Evolutionary conservation across 2,113 vertebrate species (phyloP).

Genomic region (Shinisaurus crocodilurus): DNA sequence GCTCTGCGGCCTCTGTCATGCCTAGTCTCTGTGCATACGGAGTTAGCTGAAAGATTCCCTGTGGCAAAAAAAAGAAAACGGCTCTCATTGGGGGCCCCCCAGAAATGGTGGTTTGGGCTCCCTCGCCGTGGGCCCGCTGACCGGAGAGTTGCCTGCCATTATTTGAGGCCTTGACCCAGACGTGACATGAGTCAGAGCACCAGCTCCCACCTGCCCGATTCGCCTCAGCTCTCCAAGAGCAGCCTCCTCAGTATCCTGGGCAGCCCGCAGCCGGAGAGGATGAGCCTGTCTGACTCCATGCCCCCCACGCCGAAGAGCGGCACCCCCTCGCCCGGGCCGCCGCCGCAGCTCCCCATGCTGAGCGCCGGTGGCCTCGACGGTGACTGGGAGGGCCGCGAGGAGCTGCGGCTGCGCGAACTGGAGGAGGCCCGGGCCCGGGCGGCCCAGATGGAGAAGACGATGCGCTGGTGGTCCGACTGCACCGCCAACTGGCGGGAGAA

Average conservation of each 20-base stretch:
- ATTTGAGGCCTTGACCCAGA: no score
- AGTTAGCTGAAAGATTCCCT: not conserved
- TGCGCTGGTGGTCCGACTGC: constrained; percentile 99
- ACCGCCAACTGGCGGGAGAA: constrained; percentile 99
- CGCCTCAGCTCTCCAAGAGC: constrained; percentile 75
- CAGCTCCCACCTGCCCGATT: constrained; percentile 70
- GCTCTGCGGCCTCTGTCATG: not conserved
- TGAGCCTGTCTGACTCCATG: constrained; percentile 84
- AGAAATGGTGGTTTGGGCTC: fast-evolving
- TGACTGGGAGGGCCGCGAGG: constrained; percentile 96
- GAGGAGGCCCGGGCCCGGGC: constrained; percentile 94
- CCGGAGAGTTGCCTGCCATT: fast-evolving
- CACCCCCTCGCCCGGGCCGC: constrained; percentile 87
- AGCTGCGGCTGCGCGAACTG: constrained; percentile 91
- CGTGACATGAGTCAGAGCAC: constrained; percentile 77
- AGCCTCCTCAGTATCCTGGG: constrained; percentile 86
- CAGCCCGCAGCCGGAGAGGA: constrained; percentile 81
- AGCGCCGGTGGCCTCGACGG: constrained; percentile 74
- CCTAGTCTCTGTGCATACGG: not conserved
- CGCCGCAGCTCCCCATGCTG: constrained; percentile 80
- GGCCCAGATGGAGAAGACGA: constrained; percentile 98
- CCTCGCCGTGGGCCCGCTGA: not conserved
- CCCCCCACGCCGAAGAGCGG: constrained; percentile 87
- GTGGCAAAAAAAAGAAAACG: not conserved
- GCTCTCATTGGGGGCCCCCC: not conserved